Evolutionary conservation across 2,113 vertebrate species (phyloP).

Genomic region (Vicugna pacos): DNA sequence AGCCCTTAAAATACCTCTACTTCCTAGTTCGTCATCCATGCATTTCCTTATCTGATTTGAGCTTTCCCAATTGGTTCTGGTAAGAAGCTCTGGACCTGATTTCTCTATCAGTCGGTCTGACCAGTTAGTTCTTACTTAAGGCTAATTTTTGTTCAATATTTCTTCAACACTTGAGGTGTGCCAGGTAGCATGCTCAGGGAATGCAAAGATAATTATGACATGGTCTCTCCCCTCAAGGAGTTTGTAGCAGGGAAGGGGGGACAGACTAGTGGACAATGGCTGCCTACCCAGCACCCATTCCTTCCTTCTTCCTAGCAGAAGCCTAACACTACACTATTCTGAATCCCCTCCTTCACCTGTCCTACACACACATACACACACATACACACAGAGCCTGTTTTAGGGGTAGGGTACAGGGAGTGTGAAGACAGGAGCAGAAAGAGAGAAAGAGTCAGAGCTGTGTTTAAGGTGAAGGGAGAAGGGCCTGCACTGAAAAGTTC

Average conservation of each 20-base stretch:
- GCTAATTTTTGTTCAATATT: not conserved
- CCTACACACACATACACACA: rapidly evolving
- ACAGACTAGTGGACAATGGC: not conserved
- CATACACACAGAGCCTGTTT: not conserved
- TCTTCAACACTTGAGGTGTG: not conserved
- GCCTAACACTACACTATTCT: not conserved
- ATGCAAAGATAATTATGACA: not conserved
- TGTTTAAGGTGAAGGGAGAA: not conserved
- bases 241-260: not conserved
- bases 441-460: constrained; percentile 22
- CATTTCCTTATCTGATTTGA: constrained; percentile 24
- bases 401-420: not conserved
- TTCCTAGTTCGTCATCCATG: not conserved
- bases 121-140: constrained; percentile 14
- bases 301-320: not conserved
- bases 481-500: not conserved
- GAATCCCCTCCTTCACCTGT: not conserved
- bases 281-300: not conserved
- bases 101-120: not conserved
- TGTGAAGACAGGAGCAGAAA: not conserved
- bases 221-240: not conserved
- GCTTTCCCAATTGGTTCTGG: constrained; percentile 28
- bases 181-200: not conserved
- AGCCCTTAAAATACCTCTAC: not conserved
- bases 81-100: constrained; percentile 47